Evolutionary conservation across 2,888 invertebrate species (phyloP).

Genomic region (Cistogaster globosa): DNA sequence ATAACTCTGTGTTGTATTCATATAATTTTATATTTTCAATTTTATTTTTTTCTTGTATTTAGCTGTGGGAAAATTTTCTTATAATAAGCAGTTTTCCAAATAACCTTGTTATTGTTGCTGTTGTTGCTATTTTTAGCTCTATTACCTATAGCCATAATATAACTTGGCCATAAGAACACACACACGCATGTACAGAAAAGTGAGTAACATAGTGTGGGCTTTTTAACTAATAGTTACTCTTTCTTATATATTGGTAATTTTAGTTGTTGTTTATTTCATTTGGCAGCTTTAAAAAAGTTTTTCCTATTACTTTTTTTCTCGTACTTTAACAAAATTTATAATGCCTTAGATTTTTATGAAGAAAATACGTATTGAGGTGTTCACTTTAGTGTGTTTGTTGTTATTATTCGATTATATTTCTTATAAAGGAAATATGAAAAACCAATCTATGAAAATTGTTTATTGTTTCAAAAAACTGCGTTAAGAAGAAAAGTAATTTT

Average conservation of each 20-base stretch:
- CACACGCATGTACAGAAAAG: too few species aligned
- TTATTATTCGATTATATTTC: slow-evolving; percentile 16
- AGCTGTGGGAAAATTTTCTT: slow-evolving; percentile 72
- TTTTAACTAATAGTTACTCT: slow-evolving; percentile 41
- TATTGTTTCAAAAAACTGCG: slow-evolving; percentile 64
- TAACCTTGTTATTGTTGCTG: slow-evolving; percentile 50
- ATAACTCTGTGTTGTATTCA: slow-evolving; percentile 53
- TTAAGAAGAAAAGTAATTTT: slow-evolving; percentile 27
- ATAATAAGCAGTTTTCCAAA: slow-evolving; percentile 73
- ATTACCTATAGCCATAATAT: slow-evolving; percentile 53
- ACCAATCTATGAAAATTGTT: slow-evolving; percentile 60
- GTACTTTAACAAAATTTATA: slow-evolving; percentile 67
- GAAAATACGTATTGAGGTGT: slow-evolving; percentile 55
- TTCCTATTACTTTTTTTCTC: slow-evolving; percentile 35
- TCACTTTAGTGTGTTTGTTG: slow-evolving; percentile 7
- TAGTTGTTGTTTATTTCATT: slow-evolving; percentile 54
- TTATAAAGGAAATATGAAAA: slow-evolving; percentile 22
- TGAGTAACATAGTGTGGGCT: too few species aligned
- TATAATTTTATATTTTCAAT: neutral
- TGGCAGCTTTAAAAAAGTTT: slow-evolving; percentile 50
- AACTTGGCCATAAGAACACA: neutral
- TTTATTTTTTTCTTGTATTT: slow-evolving; percentile 57
- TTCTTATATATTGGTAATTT: slow-evolving; percentile 1
- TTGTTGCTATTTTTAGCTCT: slow-evolving; percentile 42
- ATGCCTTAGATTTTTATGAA: slow-evolving; percentile 24